Base-by-base conservation (phyloP, 2,888 invertebrate genomes). In the Sinotaia quadrata region DNA sequence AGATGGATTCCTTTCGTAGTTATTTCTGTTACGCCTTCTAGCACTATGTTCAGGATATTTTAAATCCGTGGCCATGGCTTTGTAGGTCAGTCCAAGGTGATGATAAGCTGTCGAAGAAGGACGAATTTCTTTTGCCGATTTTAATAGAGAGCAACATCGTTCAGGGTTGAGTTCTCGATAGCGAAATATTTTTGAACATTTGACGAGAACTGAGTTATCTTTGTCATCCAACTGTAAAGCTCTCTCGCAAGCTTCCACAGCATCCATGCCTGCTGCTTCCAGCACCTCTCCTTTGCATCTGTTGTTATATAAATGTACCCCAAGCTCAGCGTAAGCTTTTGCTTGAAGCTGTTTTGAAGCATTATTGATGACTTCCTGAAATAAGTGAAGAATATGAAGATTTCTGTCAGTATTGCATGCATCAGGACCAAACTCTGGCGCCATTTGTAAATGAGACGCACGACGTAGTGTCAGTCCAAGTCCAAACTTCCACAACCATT, bases 71-170 rank as follows among this genome's bases (percentile, higher is more conserved):
- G 63, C 63, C 1, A 63, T 51, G 18, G n/a, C 18, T 27, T 63
- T 63, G 63, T 63, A 63, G 2, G 63, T 54, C 21, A 63, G 37
- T 8, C 63, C 63, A 12, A 63, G 36, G 27, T 63, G 63, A 18
- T 63, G 63, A 31, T 52, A 41, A 0, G 34, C 52, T n/a, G 52
- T 63, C 4, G 52, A 27, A 5, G 63, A 63, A 0, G 37, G 29
- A 21, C 63, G 37, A 24, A 63, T 24, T n/a, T 27, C 21, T 8
- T 52, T 10, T n/a, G 37, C 37, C n/a, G 27, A 52, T 21, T 63
- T 54, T 15, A 63, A 54, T 4, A 63, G 41, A 5, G 36, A 29
- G 18, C 37, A 18, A 8, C 56, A 29, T 7, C 31, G 4, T 21
- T 65, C 44, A 18, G 56, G 21, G n/a, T 47, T 18, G 24, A 24